phyloP scores from a whole-genome alignment of 2,797 vertebrate species.

The Meda fulgida region DNA sequence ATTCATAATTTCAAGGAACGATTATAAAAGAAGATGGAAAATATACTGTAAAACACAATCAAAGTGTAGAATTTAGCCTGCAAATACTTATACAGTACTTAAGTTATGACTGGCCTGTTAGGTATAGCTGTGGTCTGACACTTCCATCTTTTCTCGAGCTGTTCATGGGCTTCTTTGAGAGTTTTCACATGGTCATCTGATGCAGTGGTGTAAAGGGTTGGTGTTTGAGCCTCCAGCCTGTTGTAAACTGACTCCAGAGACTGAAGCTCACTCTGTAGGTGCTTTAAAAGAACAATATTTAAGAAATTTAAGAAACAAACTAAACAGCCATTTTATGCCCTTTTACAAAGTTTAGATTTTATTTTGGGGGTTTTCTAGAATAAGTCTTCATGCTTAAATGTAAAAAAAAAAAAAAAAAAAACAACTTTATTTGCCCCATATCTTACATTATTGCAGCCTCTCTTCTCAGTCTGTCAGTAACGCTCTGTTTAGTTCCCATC shows the following conservation, averaged over 20 bases:
- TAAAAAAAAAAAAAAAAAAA: too few relatives aligned
- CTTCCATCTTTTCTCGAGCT: constrained; percentile 79
- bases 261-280: constrained; percentile 78
- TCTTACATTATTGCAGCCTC: too few relatives aligned
- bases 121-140: constrained; percentile 80
- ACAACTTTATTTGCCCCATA: too few relatives aligned
- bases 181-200: constrained; percentile 75
- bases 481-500: too few relatives aligned
- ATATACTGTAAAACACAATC: not conserved
- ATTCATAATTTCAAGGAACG: not conserved
- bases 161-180: constrained; percentile 79
- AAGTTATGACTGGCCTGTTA: constrained; percentile 81
- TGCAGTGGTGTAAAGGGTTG: constrained; percentile 79
- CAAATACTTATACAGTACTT: not conserved
- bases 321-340: not conserved
- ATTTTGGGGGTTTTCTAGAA: not conserved
- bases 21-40: not conserved
- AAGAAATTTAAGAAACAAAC: not conserved
- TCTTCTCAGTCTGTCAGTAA: too few relatives aligned
- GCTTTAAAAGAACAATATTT: constrained; percentile 71
- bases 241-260: constrained; percentile 73
- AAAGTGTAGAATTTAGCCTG: not conserved
- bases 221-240: constrained; percentile 77
- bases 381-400: not conserved
- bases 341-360: too few relatives aligned